phyloP scores from a whole-genome alignment of 2,888 invertebrate species.

The Eristalinus sepulchralis region DNA sequence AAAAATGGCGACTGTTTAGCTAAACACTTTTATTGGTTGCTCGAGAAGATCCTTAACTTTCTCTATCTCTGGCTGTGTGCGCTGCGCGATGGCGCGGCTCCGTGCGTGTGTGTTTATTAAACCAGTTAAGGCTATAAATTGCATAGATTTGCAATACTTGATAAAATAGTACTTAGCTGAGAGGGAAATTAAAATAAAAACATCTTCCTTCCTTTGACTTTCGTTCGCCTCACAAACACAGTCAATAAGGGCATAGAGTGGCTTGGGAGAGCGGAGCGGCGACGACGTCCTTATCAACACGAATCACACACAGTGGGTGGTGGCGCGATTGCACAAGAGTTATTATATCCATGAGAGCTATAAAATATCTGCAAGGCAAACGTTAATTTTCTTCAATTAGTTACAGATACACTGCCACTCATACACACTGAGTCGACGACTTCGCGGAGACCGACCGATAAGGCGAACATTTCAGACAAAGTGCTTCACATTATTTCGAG shows the following conservation, averaged over 20 bases:
- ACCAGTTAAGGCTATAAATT: conserved; percentile 68
- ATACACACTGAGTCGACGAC: neutral
- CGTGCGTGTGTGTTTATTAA: conserved; percentile 58
- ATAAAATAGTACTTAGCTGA: conserved; percentile 63
- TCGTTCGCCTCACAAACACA: neutral
- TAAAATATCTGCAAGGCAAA: conserved; percentile 48
- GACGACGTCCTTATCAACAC: conserved; percentile 40
- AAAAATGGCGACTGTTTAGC: conserved; percentile 72
- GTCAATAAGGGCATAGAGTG: neutral
- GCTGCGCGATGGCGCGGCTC: neutral
- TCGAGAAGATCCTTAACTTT: conserved; percentile 14
- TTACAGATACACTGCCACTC: conserved; percentile 39
- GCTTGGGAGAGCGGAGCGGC: neutral
- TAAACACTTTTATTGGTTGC: conserved; percentile 71
- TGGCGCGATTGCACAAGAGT: conserved; percentile 7
- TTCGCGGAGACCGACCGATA: neutral
- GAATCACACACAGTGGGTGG: conserved; percentile 56
- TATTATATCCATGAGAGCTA: conserved; percentile 45
- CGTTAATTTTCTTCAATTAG: conserved; percentile 64
- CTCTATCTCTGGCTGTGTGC: neutral
- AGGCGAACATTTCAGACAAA: conserved; percentile 34
- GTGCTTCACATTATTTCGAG: conserved; percentile 24
- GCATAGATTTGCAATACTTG: conserved; percentile 67
- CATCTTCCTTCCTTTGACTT: conserved; percentile 6
- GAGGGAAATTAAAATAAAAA: conserved; percentile 66